phyloP scores from a whole-genome alignment of 2,888 invertebrate species.

The Tromatobia lineatoria region DNA sequence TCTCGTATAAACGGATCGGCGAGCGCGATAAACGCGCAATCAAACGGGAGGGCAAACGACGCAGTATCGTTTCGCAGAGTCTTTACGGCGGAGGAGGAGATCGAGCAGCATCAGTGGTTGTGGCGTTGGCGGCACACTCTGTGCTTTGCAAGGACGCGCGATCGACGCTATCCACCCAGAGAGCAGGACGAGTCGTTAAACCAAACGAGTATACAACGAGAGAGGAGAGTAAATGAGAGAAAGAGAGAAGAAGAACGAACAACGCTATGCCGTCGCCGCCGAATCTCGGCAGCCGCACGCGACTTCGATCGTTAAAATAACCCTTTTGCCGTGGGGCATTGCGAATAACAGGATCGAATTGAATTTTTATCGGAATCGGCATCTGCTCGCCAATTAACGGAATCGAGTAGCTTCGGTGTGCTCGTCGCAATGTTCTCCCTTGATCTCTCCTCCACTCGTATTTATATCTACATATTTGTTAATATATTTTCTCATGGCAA shows the following conservation, averaged over 20 bases:
- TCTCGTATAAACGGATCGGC: constrained; percentile 66
- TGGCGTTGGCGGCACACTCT: constrained; percentile 58
- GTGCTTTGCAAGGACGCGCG: constrained; percentile 59
- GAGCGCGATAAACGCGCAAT: constrained; percentile 68
- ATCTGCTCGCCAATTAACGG: constrained; percentile 65
- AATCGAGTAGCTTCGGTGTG: constrained; percentile 58
- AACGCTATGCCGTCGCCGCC: constrained; percentile 81
- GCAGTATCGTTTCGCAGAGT: constrained; percentile 67
- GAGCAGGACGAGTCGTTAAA: constrained; percentile 65
- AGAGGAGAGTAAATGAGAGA: constrained; percentile 45
- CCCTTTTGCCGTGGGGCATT: constrained; percentile 64
- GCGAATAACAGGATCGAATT: constrained; percentile 83
- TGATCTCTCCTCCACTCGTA: constrained; percentile 38
- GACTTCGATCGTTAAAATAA: constrained; percentile 69
- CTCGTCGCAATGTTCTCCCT: constrained; percentile 34
- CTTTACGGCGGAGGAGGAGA: constrained; percentile 66
- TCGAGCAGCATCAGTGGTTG: constrained; percentile 59
- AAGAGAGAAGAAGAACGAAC: constrained; percentile 61
- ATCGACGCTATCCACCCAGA: constrained; percentile 54
- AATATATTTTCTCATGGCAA: constrained; percentile 36
- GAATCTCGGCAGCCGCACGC: constrained; percentile 73
- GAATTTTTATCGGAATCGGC: constrained; percentile 82
- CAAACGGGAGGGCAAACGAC: constrained; percentile 68
- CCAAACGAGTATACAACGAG: constrained; percentile 60
- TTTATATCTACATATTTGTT: constrained; percentile 31